These are phyloP conservation scores for Gastrophryne carolinensis DNA, from an alignment of 2,797 vertebrate genomes.

Conservation along the genomic window DNA sequence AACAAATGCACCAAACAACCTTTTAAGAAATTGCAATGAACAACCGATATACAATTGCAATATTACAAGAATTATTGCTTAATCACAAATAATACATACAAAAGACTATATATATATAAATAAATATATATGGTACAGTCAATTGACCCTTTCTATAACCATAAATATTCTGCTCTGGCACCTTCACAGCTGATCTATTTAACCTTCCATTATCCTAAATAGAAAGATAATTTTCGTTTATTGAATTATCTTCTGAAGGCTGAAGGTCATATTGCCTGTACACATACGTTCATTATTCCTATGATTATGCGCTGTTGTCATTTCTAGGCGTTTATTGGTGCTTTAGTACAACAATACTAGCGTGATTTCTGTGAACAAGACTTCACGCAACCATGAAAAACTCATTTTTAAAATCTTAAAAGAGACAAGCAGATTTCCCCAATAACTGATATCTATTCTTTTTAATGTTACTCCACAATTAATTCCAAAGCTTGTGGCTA, in stretches of 20 bases:
- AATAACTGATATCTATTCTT: slow-evolving; percentile 42
- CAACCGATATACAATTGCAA: no score
- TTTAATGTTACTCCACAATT: slow-evolving; percentile 44
- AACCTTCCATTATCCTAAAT: slow-evolving; percentile 26
- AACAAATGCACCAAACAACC: no score
- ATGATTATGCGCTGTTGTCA: not conserved
- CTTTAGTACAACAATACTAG: not conserved
- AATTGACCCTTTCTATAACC: no score
- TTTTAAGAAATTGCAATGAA: no score
- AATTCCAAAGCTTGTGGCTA: slow-evolving; percentile 44
- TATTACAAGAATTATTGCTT: no score
- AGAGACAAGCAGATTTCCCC: slow-evolving; percentile 4
- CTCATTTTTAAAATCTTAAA: not conserved
- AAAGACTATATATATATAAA: no score
- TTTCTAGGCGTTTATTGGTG: not conserved
- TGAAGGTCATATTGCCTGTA: slow-evolving; percentile 11
- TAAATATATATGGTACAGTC: no score
- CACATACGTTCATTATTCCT: not conserved
- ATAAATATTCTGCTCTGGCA: not conserved
- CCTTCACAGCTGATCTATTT: not conserved
- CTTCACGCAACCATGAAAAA: not conserved
- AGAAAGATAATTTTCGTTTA: slow-evolving; percentile 32
- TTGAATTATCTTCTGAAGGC: slow-evolving; percentile 19
- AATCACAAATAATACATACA: no score
- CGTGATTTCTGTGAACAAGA: not conserved